phyloP scores from a whole-genome alignment of 30 jellyfish, hydroid and myxozoan species.

The Hydractinia symbiolongicarpus region DNA sequence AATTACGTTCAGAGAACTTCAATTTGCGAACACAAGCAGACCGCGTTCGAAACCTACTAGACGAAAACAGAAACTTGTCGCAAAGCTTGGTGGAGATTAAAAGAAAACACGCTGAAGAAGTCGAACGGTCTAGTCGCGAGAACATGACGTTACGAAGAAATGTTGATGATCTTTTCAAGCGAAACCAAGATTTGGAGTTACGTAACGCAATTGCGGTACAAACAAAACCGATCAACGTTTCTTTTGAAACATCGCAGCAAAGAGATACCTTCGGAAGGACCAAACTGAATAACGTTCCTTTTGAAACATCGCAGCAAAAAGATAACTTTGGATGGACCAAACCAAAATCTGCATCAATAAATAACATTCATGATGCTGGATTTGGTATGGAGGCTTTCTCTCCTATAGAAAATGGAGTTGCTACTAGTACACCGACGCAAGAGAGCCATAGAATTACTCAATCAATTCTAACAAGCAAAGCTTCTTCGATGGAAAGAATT shows the following conservation, averaged over 20 bases:
- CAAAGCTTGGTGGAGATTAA: conserved; percentile 29
- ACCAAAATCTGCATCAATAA: conserved; percentile 18
- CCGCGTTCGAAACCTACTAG: conserved; percentile 2
- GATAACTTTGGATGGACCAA: background rate
- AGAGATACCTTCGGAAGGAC: background rate
- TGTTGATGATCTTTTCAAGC: conserved; percentile 31
- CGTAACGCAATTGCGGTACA: conserved; percentile 17
- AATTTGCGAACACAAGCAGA: conserved; percentile 26
- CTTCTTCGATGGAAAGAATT: background rate
- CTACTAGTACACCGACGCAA: conserved; percentile 33
- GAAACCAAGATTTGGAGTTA: conserved; percentile 32
- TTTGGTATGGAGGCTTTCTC: conserved; percentile 13
- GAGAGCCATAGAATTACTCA: background rate
- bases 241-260: conserved; percentile 3
- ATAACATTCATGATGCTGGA: conserved; percentile 15
- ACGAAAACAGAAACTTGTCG: conserved; percentile 35
- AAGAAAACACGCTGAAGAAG: background rate
- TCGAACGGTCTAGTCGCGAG: conserved; percentile 17
- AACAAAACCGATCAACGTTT: conserved; percentile 6
- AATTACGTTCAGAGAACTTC: conserved; percentile 10
- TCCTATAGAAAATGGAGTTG: conserved; percentile 20
- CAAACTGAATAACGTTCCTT: conserved; percentile 1
- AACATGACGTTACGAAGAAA: conserved; percentile 21
- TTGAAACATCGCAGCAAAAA: background rate
- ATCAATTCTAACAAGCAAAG: background rate